These are phyloP conservation scores for Turritopsis rubra DNA, from an alignment of 30 jellyfish, hydroid and myxozoan species.

Conservation along the genomic window DNA sequence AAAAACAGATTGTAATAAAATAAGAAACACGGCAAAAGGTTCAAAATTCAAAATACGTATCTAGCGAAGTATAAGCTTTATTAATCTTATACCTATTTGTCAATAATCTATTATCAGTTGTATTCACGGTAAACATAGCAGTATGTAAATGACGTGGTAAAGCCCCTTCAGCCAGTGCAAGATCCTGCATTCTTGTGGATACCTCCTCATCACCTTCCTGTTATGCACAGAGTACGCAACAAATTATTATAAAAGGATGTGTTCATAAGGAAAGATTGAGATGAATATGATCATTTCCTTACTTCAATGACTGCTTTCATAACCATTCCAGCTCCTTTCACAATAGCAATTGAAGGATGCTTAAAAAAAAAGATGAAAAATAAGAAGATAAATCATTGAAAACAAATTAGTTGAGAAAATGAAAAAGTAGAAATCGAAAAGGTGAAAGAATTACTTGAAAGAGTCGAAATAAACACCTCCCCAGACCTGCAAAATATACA, in stretches of 20 bases:
- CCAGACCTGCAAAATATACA: slow-evolving; percentile 45
- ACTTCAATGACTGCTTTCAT: slow-evolving; percentile 96
- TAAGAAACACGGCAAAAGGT: background rate
- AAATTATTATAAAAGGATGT: background rate
- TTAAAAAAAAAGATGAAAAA: background rate
- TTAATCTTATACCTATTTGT: slow-evolving; percentile 54
- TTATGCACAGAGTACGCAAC: background rate
- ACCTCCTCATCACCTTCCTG: slow-evolving; percentile 93
- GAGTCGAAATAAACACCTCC: slow-evolving; percentile 76
- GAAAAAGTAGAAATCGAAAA: background rate
- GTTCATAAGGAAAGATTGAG: background rate
- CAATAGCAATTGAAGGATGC: slow-evolving; percentile 96
- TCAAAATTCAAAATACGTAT: background rate
- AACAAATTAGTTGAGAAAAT: background rate
- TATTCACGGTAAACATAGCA: slow-evolving; percentile 71
- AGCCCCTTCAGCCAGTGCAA: slow-evolving; percentile 97
- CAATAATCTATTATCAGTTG: slow-evolving; percentile 61
- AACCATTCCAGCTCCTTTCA: slow-evolving; percentile 96
- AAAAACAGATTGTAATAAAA: background rate
- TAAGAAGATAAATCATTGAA: background rate
- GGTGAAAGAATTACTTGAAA: slow-evolving; percentile 46
- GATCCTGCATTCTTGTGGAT: slow-evolving; percentile 89
- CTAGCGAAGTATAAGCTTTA: background rate
- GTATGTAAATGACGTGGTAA: slow-evolving; percentile 84
- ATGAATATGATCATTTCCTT: background rate